Evolutionary conservation across 2,113 vertebrate genomes (phyloP).

Genomic region (Plecotus auritus): DNA sequence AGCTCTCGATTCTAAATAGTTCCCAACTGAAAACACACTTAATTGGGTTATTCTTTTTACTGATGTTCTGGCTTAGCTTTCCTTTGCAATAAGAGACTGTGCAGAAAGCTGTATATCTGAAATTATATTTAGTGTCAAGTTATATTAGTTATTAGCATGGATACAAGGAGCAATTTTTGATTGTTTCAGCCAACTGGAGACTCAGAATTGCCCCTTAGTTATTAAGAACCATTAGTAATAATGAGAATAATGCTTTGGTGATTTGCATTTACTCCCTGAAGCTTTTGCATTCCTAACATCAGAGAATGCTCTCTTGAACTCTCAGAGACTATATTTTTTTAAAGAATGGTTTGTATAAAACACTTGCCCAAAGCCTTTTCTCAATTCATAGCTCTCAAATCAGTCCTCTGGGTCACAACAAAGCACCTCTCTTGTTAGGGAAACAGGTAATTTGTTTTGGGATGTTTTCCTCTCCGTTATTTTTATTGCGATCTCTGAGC

Average conservation of each 20-base stretch:
- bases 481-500: conserved; percentile 44
- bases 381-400: conserved; percentile 23
- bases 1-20: conserved; percentile 31
- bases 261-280: conserved; percentile 40
- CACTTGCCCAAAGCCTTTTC: not conserved
- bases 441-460: conserved; percentile 37
- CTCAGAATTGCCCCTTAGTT: conserved; percentile 53
- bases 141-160: conserved; percentile 40
- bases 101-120: conserved; percentile 34
- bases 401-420: conserved; percentile 35
- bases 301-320: conserved; percentile 40
- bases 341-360: conserved; percentile 52
- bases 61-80: conserved; percentile 45
- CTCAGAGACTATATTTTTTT: conserved; percentile 45
- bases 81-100: conserved; percentile 8
- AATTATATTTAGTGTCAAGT: conserved; percentile 53
- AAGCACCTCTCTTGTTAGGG: conserved; percentile 17
- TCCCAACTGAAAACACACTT: conserved; percentile 44
- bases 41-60: conserved; percentile 62
- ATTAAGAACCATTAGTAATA: conserved; percentile 37
- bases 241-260: conserved; percentile 57
- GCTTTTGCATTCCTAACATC: conserved; percentile 46
- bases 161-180: conserved; percentile 24
- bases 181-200: conserved; percentile 33
- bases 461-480: conserved; percentile 28